Evolutionary conservation across 1,140 invertebrate species (phyloP).

Genomic region (Ceratosolen solmsi): DNA sequence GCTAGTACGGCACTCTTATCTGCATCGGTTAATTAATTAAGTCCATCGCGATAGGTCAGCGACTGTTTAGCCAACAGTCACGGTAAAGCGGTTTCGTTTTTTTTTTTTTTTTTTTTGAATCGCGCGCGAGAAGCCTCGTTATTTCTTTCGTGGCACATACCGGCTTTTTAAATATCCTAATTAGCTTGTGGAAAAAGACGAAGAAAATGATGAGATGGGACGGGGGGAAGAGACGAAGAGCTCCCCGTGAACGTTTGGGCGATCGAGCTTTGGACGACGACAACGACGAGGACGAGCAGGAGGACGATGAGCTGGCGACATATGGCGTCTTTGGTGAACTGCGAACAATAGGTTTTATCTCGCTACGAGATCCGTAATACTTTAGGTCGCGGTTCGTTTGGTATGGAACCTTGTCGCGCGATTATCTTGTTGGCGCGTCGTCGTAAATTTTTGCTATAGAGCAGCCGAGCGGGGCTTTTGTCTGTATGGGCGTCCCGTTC

Average conservation of each 20-base stretch:
- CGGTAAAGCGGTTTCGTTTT: background rate
- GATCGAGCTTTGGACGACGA: background rate
- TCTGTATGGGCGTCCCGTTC: background rate
- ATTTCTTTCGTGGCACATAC: conserved; percentile 27
- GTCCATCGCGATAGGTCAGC: conserved; percentile 34
- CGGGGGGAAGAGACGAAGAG: too few species aligned
- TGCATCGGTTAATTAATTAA: conserved; percentile 50
- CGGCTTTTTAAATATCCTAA: conserved; percentile 44
- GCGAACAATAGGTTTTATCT: conserved; percentile 16
- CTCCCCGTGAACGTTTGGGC: too few species aligned
- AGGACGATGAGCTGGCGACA: too few species aligned
- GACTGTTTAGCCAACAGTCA: conserved; percentile 50
- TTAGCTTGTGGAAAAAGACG: conserved; percentile 15
- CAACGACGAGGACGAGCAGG: background rate
- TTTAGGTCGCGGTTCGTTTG: conserved; percentile 20
- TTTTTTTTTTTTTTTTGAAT: too few species aligned
- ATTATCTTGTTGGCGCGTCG: background rate
- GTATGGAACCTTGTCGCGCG: conserved; percentile 16
- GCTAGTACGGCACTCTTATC: conserved; percentile 15
- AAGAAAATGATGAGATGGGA: background rate
- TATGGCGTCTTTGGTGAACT: background rate
- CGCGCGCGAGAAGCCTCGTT: background rate
- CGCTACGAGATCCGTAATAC: background rate
- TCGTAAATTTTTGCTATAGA: conserved; percentile 19
- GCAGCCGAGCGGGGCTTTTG: background rate